Conservation (phyloP, 2,113 vertebrate species). For the Silurus meridionalis region DNA sequence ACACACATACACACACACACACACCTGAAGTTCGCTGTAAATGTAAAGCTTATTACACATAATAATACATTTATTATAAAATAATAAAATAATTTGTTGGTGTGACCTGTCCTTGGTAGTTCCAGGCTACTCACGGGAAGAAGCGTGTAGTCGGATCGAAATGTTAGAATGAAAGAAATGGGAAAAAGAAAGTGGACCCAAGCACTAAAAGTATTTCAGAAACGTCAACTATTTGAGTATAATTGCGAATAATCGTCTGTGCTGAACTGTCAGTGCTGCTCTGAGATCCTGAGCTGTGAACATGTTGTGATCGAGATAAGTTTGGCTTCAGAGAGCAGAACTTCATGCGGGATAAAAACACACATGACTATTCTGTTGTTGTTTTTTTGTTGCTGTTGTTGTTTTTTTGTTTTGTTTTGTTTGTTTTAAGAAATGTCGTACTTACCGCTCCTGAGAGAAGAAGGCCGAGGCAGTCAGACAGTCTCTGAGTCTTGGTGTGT, state of each 20-base stretch:
- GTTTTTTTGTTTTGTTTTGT: too few relatives aligned
- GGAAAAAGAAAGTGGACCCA: slow-evolving; percentile 56
- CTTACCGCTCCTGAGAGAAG: slow-evolving; percentile 47
- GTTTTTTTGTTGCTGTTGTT: too few relatives aligned
- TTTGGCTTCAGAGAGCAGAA: slow-evolving; percentile 11
- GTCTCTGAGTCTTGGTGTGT: background rate
- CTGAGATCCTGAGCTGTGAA: background rate
- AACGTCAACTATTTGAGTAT: slow-evolving; percentile 65
- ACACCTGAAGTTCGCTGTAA: background rate
- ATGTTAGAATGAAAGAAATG: slow-evolving; percentile 15
- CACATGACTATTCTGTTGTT: too few relatives aligned
- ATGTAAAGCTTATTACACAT: background rate
- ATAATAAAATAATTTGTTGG: too few relatives aligned
- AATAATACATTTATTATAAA: too few relatives aligned
- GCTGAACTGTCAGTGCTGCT: background rate
- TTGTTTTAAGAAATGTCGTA: background rate
- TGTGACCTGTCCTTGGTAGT: slow-evolving; percentile 43
- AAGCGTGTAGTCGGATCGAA: slow-evolving; percentile 10
- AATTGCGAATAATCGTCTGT: slow-evolving; percentile 14
- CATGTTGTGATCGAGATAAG: background rate
- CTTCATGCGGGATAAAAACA: background rate
- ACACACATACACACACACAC: background rate
- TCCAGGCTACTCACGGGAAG: slow-evolving; percentile 58
- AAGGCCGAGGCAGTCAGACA: background rate
- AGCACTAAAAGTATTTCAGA: slow-evolving; percentile 61